Base-by-base conservation (phyloP, 2,797 vertebrate species). In the Sebastes minor region DNA sequence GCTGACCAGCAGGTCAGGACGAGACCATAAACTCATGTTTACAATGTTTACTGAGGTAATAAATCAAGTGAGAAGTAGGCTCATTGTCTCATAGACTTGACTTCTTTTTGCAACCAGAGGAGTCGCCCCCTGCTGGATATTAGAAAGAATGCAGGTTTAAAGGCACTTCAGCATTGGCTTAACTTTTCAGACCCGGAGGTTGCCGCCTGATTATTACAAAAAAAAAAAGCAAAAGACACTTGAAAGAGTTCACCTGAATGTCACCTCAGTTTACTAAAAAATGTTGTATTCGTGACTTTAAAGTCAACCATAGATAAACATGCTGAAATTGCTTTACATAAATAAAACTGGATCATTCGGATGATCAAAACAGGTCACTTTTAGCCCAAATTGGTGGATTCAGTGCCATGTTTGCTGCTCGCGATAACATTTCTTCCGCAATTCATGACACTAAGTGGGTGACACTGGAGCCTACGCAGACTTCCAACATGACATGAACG, bases 401-500 rank as follows among this genome's bases (percentile, higher is more conserved):
- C 33, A 20, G n/a, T 22, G 64, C 0, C 65, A 49, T 1, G 1
- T 75, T 81, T 57, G 70, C 71, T 30, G 42, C 42, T 30, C 25
- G 71, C 35, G 80, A 73, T 76, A 32, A 55, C 32, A 61, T 59
- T 2, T 68, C 59, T 2, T 68, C 33, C 18, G 65, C 49, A 60
- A 25, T 80, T 69, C 22, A 52, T 25, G 68, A 66, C 69, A 35
- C 52, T 33, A 68, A 71, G 74, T 85, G 71, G 75, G 77, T 49
- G 83, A 80, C 16, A 23, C 23, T 11, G 53, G 46, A 64, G 46
- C 69, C 72, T 35, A 62, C 9, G 42, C 80, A 68, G 32, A 74
- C 68, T 79, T 74, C 74, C 59, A 12, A 75, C 71, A 55, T 14
- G 74, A 86, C 74, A 65, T 6, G 81, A 82, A 88, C 30, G 35